phyloP scores from a whole-genome alignment of 2,888 invertebrate genomes.

The Epicampocera succincta region DNA sequence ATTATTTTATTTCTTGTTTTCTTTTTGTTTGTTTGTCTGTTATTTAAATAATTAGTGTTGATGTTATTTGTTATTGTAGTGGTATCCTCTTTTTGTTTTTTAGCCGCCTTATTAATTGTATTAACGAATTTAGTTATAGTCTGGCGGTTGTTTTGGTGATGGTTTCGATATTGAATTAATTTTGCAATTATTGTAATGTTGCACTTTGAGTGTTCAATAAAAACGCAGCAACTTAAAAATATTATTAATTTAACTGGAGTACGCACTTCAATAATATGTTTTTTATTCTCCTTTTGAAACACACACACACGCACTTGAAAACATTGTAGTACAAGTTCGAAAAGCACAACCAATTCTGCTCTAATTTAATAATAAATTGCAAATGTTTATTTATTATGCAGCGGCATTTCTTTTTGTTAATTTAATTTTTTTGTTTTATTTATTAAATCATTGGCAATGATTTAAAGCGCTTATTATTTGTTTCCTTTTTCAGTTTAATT shows the following conservation, averaged over 20 bases:
- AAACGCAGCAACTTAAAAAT: conserved; percentile 6
- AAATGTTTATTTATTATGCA: conserved; percentile 8
- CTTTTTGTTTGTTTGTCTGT: not conserved
- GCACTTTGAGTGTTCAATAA: conserved; percentile 18
- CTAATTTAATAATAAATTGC: conserved; percentile 9
- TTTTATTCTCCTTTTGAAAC: not conserved
- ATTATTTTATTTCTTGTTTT: not conserved
- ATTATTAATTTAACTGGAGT: conserved; percentile 8
- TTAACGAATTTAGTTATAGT: conserved; percentile 39
- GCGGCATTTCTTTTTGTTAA: too few relatives aligned
- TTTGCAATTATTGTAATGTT: not conserved
- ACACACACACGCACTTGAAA: not conserved
- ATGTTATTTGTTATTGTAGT: not conserved
- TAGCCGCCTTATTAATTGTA: conserved; percentile 1
- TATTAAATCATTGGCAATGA: conserved; percentile 24
- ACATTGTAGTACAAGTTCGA: not conserved
- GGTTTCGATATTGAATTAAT: conserved; percentile 32
- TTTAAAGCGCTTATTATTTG: conserved; percentile 1
- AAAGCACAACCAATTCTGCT: conserved; percentile 13
- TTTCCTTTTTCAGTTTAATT: conserved; percentile 1
- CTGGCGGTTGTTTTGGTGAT: conserved; percentile 24
- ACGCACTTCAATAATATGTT: not conserved
- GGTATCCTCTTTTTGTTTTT: not conserved
- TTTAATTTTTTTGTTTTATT: conserved; percentile 13
- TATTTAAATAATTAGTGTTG: not conserved